Conservation (phyloP, 2,797 vertebrate genomes). For the Rhadinocentrus ornatus region DNA sequence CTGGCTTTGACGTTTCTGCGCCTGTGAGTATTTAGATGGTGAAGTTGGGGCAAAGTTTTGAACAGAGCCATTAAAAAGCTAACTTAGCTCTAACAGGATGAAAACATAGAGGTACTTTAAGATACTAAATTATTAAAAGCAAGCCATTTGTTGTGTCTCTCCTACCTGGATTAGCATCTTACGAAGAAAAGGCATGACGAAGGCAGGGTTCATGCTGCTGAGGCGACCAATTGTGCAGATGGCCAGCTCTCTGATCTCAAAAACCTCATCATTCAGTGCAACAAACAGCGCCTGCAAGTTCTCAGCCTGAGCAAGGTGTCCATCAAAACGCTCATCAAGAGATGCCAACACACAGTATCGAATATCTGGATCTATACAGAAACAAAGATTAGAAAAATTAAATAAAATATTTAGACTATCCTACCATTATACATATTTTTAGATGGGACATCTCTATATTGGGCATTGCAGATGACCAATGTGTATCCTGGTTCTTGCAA, state of each 20-base stretch:
- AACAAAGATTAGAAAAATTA: constrained; percentile 6
- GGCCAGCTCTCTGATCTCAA: constrained; percentile 97
- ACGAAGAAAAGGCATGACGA: constrained; percentile 98
- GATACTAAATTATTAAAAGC: not conserved
- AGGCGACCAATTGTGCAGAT: constrained; percentile 98
- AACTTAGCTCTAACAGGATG: not conserved
- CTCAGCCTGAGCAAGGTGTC: constrained; percentile 97
- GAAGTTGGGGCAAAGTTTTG: not conserved
- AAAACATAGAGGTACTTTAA: not conserved
- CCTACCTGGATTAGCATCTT: constrained; percentile 99
- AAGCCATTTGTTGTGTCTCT: not conserved
- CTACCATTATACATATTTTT: not conserved
- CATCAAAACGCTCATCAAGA: constrained; percentile 96
- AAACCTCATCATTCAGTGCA: constrained; percentile 96
- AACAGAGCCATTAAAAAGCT: not conserved
- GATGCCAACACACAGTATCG: constrained; percentile 97
- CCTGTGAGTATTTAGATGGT: not conserved
- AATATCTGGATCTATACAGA: constrained; percentile 92
- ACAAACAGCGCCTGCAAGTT: constrained; percentile 97
- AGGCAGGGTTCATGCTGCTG: constrained; percentile 99
- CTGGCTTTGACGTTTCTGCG: not conserved
- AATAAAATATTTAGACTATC: not conserved
- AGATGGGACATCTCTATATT: not conserved
- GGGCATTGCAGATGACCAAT: not conserved
- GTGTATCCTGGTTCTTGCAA: not conserved